phyloP scores from a whole-genome alignment of 2,888 invertebrate genomes.

The Bimastos eiseni region DNA sequence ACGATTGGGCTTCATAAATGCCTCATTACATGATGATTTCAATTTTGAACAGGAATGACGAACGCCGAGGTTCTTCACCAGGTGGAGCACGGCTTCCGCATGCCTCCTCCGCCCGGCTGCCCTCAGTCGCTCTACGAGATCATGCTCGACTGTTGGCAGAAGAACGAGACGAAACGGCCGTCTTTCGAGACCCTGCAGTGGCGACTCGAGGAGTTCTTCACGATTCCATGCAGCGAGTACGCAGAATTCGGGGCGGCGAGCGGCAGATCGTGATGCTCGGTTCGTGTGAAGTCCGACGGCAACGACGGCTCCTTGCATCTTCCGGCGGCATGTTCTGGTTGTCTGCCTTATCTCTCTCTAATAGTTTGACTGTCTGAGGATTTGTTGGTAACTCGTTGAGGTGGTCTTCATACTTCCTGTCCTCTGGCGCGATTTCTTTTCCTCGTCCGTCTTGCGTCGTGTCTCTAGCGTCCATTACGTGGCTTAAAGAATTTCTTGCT shows the following conservation, averaged over 20 bases:
- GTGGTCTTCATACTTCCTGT: neutral
- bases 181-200: conserved; percentile 34
- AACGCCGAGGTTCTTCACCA: conserved; percentile 99
- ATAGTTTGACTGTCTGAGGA: neutral
- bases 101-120: conserved; percentile 94
- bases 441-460: neutral
- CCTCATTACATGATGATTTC: neutral
- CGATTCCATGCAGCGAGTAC: conserved; percentile 28
- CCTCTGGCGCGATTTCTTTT: neutral
- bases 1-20: neutral
- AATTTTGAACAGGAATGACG: conserved; percentile 82
- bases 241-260: conserved; percentile 17
- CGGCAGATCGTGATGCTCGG: neutral
- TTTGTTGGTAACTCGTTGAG: neutral
- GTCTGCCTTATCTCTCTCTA: neutral
- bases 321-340: neutral
- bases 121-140: conserved; percentile 93
- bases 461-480: neutral
- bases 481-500: neutral
- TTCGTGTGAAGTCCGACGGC: neutral
- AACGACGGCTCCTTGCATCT: neutral
- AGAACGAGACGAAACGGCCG: conserved; percentile 31
- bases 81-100: conserved; percentile 98
- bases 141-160: conserved; percentile 71
- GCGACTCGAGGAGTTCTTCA: conserved; percentile 36